Base-by-base conservation (phyloP, 2,888 invertebrate genomes). In the Aethes cnicana region DNA sequence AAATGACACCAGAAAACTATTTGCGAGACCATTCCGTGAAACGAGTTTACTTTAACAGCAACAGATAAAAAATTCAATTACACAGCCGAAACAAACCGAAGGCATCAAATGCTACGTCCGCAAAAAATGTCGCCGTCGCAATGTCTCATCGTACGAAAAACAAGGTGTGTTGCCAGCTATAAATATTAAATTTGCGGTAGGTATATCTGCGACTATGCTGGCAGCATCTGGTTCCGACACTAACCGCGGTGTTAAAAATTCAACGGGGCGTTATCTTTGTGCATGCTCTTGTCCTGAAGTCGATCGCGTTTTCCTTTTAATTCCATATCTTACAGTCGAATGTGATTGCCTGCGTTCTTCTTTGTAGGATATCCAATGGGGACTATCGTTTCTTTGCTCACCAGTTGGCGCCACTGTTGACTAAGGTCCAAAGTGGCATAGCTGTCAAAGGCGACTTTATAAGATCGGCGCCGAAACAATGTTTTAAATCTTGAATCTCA, bases 151-250 rank as follows among this genome's bases (percentile, higher is more conserved):
- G 66, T 65, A 58, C 64, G 71, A 77, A 82, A 82, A 81, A 81
- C 73, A 74, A 77, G 73, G 74, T 79, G 77, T 74, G 73, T 69
- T 76, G 70, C 67, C 57, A 65, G 71, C 77, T 78, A 84, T 86
- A 84, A 88, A 88, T 88, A 87, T 85, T 87, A 85, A 81, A 87
- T 84, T 80, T 72, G 69, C 72, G 69, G 73, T 81, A 77, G n/a
- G n/a, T 82, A 39, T 46, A 57, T 81, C 81, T 74, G 75, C 68
- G 75, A 77, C 77, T 76, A 77, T 69, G 69, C 65, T 69, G 68
- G 69, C 71, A 72, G 72, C 85, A 85, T 80, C 79, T 85, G 86
- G 74, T 77, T 71, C 67, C 70, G 60, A 58, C 78, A 78, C 81
- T 82, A 86, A 84, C 84, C 72, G 73, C 56, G 59, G 62, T 61